Base-by-base conservation (phyloP, 2,888 invertebrate genomes). In the Steinernema scapterisci region DNA sequence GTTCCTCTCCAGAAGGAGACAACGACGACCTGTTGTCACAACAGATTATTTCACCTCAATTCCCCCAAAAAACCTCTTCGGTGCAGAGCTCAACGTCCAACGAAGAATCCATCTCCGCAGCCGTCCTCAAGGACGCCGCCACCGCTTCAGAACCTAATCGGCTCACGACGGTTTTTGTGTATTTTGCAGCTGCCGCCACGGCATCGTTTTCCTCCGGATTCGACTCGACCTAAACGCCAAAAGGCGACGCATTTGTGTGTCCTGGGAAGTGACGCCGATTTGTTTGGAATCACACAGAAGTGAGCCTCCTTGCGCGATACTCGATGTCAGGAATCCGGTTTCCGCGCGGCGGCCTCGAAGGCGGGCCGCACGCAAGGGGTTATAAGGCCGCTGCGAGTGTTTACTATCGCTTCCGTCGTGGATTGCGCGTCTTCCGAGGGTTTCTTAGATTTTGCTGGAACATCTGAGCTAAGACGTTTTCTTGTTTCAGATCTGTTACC, bases 131-230 rank as follows among this genome's bases (percentile, higher is more conserved):
- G n/a, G n/a, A n/a, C n/a, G n/a, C n/a, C n/a, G n/a, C n/a, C n/a
- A n/a, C n/a, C 48, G 48, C 6, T 48, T 16, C n/a, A 16, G 6
- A 16, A 16, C 48, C n/a, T 48, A 48, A 48, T 48, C 48, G 48
- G 48, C 48, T 48, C 48, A 48, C n/a, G n/a, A 5, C n/a, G n/a
- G 21, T 52, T 52, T 63, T 63, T 63, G 63, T 63, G 63, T 63
- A n/a, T 31, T 63, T 63, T 63, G 63, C 63, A 27, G 63, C 63
- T 1, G 16, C 19, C 6, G 51, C 27, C 27, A 5, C 63, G 63
- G 63, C 63, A 63, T 63, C 63, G 38, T 16, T 25, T 13, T 63
- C 31, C n/a, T 21, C 21, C 7, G 48, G 31, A 31, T 63, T 48
- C 31, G 16, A 16, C 25, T 13, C 5, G 5, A 25, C 23, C 19